Evolutionary conservation across 2,797 vertebrate genomes (phyloP), one percentile per base, ranked within the genome.

Genomic region (Oreochromis mossambicus): DNA sequence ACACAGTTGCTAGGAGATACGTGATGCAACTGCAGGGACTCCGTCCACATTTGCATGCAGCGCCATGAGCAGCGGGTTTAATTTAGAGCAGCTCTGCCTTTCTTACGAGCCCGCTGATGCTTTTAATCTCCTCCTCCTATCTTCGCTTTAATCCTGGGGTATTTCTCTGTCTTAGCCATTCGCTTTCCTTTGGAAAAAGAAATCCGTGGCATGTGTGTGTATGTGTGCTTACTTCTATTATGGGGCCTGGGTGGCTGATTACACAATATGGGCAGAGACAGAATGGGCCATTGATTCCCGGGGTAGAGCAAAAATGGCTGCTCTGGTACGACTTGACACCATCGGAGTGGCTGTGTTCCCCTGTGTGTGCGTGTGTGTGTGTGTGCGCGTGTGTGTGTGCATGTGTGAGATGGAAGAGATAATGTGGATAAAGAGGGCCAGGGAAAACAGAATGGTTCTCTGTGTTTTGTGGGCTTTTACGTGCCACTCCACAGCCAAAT

Each of bases 281-380:
- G 70, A 89, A 89, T 63, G 83, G 87, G 41, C 58, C 86, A 90
- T 82, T 92, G 86, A 92, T 83, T 88, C 82, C 84, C 83, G 26
- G 24, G 26, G 89, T 56, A 75, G 88, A 86, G 88, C 88, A 86
- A 92, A 91, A 89, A 92, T 92, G 90, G 90, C 91, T 79, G 85
- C 86, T 81, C 70, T 52, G 83, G 34, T 70, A n/a, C 81, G 80
- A 87, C 85, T 85, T 76, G 81, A 88, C 93, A 88, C 85, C 80
- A 61, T 85, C 54, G 82, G 89, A 86, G 87, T 81, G 87, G 43
- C 29, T 55, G 36, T 5, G 41, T 41, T 80, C 55, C 80, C 80
- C 36, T 4, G 78, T 61, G 78, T 43, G 26, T 8, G 50, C n/a
- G 17, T 21, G 58, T 63, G 66, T 21, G 58, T 63, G 66, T 46